Evolutionary conservation across 2,888 invertebrate species (phyloP).

Genomic region (Yponomeuta malinellus): DNA sequence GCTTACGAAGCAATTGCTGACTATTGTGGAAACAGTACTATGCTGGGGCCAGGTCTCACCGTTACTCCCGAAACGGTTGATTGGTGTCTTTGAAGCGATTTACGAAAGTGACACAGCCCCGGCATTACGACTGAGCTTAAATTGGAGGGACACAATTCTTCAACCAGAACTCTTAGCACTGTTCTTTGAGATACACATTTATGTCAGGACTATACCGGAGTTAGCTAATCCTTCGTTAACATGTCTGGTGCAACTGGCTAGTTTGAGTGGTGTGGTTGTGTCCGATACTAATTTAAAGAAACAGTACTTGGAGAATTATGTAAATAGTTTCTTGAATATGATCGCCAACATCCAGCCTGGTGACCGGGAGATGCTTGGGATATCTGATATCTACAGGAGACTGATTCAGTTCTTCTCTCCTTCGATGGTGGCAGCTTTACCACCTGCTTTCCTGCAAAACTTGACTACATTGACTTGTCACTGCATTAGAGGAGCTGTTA

Average conservation of each 20-base stretch:
- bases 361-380: slow-evolving; percentile 62
- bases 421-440: slow-evolving; percentile 54
- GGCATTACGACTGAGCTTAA: slow-evolving; percentile 77
- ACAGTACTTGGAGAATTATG: slow-evolving; percentile 65
- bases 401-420: slow-evolving; percentile 64
- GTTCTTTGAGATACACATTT: slow-evolving; percentile 89
- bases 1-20: slow-evolving; percentile 81
- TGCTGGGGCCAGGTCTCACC: slow-evolving; percentile 88
- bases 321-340: slow-evolving; percentile 61
- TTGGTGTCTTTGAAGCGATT: slow-evolving; percentile 82
- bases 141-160: slow-evolving; percentile 86
- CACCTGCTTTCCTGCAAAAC: slow-evolving; percentile 59
- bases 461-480: slow-evolving; percentile 61
- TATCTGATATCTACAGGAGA: slow-evolving; percentile 64
- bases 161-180: slow-evolving; percentile 84
- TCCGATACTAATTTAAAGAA: slow-evolving; percentile 53
- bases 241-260: slow-evolving; percentile 86
- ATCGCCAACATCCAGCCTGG: slow-evolving; percentile 60
- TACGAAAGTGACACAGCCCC: slow-evolving; percentile 80
- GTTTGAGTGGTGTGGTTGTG: slow-evolving; percentile 59
- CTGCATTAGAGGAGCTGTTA: slow-evolving; percentile 59
- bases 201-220: slow-evolving; percentile 84
- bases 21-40: slow-evolving; percentile 85
- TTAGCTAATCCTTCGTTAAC: slow-evolving; percentile 86
- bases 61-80: slow-evolving; percentile 79